phyloP scores from a whole-genome alignment of 1,140 invertebrate genomes.

The Diuraphis noxia region DNA sequence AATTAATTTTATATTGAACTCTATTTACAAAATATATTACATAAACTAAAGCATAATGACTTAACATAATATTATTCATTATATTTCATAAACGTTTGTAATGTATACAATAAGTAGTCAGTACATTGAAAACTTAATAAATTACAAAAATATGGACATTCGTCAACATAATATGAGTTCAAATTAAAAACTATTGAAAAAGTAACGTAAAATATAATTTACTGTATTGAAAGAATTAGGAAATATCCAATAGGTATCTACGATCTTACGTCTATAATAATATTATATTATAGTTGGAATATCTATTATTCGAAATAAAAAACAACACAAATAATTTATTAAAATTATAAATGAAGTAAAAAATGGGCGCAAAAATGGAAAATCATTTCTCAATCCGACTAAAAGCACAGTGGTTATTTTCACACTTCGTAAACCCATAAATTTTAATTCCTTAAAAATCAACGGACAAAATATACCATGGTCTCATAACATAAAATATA shows the following conservation, averaged over 20 bases:
- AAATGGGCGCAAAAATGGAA: no score
- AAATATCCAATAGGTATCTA: no score
- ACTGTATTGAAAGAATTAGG: background rate
- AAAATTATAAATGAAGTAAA: no score
- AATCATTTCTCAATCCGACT: no score
- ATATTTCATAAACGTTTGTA: background rate
- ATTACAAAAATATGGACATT: background rate
- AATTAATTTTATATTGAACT: background rate
- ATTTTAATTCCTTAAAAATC: no score
- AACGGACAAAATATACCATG: no score
- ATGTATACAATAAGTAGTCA: background rate
- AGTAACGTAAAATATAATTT: background rate
- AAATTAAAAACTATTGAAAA: background rate
- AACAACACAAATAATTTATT: background rate
- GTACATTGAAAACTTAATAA: background rate
- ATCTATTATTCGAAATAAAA: background rate
- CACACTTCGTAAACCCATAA: no score
- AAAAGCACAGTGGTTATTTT: no score
- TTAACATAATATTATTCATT: background rate
- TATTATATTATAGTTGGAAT: background rate
- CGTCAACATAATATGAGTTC: background rate
- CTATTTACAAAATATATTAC: background rate
- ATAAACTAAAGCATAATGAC: background rate
- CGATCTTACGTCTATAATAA: no score
- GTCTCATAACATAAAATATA: no score